Base-by-base conservation (phyloP, 2,113 vertebrate genomes). In the Taurulus bubalis region DNA sequence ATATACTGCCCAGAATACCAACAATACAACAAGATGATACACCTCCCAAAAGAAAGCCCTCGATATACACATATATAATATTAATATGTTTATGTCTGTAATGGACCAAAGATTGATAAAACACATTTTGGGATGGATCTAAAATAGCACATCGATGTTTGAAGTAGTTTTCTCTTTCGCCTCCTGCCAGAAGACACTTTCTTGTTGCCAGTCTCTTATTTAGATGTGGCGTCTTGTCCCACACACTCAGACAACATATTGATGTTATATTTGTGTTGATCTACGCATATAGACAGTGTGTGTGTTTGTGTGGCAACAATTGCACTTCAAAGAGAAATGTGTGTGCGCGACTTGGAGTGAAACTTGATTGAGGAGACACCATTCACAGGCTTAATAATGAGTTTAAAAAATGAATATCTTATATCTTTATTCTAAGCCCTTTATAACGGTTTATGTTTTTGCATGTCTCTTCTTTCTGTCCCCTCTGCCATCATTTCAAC, bases 161-260 rank as follows among this genome's bases (percentile, higher is more conserved):
- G 1, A 14, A 58, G 22, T 15, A 28, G 12, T 69, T 66, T 20
- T 12, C 6, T 55, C 84, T 73, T 62, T 20, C 8, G 30, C 42
- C 8, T 51, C 55, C 66, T 8, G 59, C 65, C 51, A 71, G n/a
- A 32, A 49, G 62, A 47, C 67, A 80, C 67, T 71, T 83, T 80
- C 20, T 66, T 62, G 47, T 66, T 87, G 70, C 73, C 74, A 86
- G 75, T 82, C 64, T 87, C 59, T 32, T 36, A 47, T 87, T 83
- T 77, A 79, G 75, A 65, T 79, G 45, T 24, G 15, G 14, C 67
- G 63, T 84, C 56, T 79, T 88, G 72, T 64, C 74, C 38, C 72
- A 77, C 85, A 86, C 82, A 83, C 70, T 77, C 59, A 83, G 87
- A 90, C 82, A 84, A 65, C 79, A 77, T 86, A 83, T 72, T 82